Evolutionary conservation across 2,888 invertebrate genomes (phyloP), one percentile per base, ranked within the genome.

Genomic region (Ditula angustiorana): DNA sequence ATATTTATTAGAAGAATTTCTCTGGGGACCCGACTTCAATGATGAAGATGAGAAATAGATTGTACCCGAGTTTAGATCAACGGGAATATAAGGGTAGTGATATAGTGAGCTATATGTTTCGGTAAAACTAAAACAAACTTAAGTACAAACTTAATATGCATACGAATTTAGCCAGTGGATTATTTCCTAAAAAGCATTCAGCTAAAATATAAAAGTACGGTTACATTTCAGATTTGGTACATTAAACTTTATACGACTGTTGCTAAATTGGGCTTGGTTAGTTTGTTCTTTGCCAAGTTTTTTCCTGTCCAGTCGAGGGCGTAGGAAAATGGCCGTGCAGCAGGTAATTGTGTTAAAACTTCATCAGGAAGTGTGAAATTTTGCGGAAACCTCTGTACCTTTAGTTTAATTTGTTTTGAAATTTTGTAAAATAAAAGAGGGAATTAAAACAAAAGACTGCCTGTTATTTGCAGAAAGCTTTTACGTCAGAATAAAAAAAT

Each of bases 281-380:
- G 88, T 90, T 91, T 89, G 88, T 88, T 88, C 89, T 87, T 90
- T 84, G 86, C 87, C 87, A 90, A 90, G 88, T 91, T 90, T 89
- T 90, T 90, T 87, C 85, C 85, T 87, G 88, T 87, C 85, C 87
- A 81, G 83, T 80, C 80, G 85, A 82, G 87, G 85, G 83, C 82
- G 80, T 77, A 75, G 85, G 80, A 79, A 83, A 88, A 90, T 85
- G 86, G 86, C 82, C 81, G 83, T 79, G 83, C 85, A 86, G 87
- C 83, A 85, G 87, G 88, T 90, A 90, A 91, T 91, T 88, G 88
- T 88, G 90, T 91, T 91, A 91, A 91, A 91, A 91, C 86, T 91
- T 90, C 88, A 90, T 90, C 88, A 84, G 85, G 85, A 86, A 90
- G 88, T 90, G 90, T 86, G 87, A 89, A 88, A 87, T 86, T 90